These are phyloP conservation scores for Xiphydria camelus DNA, from an alignment of 2,888 invertebrate species.

Conservation along the genomic window DNA sequence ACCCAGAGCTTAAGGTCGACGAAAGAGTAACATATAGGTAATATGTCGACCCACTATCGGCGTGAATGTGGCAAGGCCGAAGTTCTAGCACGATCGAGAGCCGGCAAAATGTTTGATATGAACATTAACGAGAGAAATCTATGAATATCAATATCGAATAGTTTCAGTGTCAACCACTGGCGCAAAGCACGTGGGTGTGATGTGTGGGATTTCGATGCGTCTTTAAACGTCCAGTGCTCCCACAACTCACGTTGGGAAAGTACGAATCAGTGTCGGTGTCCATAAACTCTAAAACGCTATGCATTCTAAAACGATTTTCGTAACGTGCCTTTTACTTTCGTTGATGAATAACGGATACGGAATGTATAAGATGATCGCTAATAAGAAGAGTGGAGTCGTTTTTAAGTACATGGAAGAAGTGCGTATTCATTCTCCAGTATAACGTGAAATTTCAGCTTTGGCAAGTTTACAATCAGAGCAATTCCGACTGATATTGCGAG, in stretches of 20 bases:
- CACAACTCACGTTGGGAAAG: not conserved
- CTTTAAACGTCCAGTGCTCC: not conserved
- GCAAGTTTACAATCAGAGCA: no score
- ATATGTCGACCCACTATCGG: no score
- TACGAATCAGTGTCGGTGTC: not conserved
- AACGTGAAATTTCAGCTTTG: no score
- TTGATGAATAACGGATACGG: constrained; percentile 17
- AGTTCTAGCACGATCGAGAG: no score
- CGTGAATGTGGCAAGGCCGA: no score
- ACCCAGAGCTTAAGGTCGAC: no score
- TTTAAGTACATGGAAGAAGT: constrained; percentile 47
- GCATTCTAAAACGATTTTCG: not conserved
- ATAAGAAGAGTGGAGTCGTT: constrained; percentile 39
- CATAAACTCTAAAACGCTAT: not conserved
- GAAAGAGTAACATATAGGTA: no score
- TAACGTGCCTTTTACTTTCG: constrained; percentile 2
- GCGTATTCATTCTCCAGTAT: no score
- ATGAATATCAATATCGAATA: not conserved
- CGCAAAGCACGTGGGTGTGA: not conserved
- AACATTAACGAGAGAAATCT: no score
- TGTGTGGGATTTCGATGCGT: not conserved
- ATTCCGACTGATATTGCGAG: no score
- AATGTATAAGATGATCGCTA: constrained; percentile 40
- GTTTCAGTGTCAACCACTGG: constrained; percentile 4
- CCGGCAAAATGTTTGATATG: no score